Evolutionary conservation across 1,140 invertebrate genomes (phyloP), one percentile per base, ranked within the genome.

Genomic region (Drosophila ananassae): DNA sequence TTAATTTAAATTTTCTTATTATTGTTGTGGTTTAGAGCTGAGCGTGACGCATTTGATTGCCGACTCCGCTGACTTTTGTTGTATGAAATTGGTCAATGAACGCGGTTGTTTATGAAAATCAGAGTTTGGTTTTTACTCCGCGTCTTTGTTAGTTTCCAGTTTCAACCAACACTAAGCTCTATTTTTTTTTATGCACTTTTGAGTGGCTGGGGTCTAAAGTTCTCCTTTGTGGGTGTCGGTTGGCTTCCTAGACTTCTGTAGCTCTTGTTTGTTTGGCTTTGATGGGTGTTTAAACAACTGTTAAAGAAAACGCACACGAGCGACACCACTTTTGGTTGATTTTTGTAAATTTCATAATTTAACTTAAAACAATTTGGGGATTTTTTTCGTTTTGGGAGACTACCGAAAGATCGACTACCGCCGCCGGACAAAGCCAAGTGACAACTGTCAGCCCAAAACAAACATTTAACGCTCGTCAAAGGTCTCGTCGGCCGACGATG

Each of bases 81-180:
- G 44, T 47, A 39, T 55, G 17, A 48, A 62, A 55, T 85, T 85
- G 83, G 82, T 85, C 82, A 85, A 87, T 85, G 82, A 87, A 85
- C 82, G 83, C 82, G 61, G 68, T 79, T 71, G 74, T 69, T 77
- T 64, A 63, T 72, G 53, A 66, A 71, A 75, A 69, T 62, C 75
- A 63, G 56, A 56, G 69, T 75, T 77, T 77, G 52, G 32, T 55
- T 52, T 76, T 62, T 41, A 57, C 25, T 55, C 28, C 41, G 52
- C 68, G n/a, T 51, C 56, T 44, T 73, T 55, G 62, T 77, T 61
- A 41, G 17, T 37, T 37, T 37, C 34, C 34, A 37, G 34, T 37
- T 37, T 12, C 2, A 39, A 44, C 24, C 46, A n/a, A 32, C 39
- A 62, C 44, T 39, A 25, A 44, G 34, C 25, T 47, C 9, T 17